Evolutionary conservation across 2,888 invertebrate genomes (phyloP).

Genomic region (Poecilus cupreus): DNA sequence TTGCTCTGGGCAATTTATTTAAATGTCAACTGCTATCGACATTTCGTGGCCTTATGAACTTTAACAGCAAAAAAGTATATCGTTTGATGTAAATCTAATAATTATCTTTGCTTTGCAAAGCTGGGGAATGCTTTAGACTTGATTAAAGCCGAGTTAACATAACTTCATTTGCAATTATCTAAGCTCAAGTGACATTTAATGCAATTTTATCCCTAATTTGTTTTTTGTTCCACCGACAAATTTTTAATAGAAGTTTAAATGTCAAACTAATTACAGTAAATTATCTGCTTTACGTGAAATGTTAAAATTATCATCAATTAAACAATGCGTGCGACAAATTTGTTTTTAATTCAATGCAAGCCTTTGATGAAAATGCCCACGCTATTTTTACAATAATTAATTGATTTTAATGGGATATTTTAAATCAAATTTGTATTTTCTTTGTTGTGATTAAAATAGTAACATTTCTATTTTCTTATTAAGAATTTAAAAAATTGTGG

Average conservation of each 20-base stretch:
- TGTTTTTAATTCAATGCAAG: too few species aligned
- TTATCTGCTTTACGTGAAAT: neutral
- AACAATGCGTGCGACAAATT: neutral
- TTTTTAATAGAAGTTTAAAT: conserved; percentile 22
- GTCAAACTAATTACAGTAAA: conserved; percentile 4
- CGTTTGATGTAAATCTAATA: conserved; percentile 18
- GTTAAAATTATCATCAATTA: neutral
- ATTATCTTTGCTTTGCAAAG: neutral
- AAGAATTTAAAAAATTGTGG: too few species aligned
- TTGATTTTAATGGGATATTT: too few species aligned
- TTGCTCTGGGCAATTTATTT: conserved; percentile 10
- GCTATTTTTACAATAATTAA: too few species aligned
- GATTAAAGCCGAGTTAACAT: neutral
- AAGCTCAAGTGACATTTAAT: neutral
- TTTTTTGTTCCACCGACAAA: neutral
- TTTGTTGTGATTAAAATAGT: too few species aligned
- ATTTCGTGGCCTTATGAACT: conserved; percentile 6
- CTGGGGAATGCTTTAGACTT: neutral
- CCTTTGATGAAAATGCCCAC: too few species aligned
- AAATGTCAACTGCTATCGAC: conserved; percentile 39
- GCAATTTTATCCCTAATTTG: neutral
- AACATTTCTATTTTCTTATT: too few species aligned
- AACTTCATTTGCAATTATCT: conserved; percentile 19
- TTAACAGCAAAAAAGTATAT: neutral
- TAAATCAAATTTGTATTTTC: too few species aligned